Conservation (phyloP, 2,888 invertebrate species). For the Therioaphis trifolii region DNA sequence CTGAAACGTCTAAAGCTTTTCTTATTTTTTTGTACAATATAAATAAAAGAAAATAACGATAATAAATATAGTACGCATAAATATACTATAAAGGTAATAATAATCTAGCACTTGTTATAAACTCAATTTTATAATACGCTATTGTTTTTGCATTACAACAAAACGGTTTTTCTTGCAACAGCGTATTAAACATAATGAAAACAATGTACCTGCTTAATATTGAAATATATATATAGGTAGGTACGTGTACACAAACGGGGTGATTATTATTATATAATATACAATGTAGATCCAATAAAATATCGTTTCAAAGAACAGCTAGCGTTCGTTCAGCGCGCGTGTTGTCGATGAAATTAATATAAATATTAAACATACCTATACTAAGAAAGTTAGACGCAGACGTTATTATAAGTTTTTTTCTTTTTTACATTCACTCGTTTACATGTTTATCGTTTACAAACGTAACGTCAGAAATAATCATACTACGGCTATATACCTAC, state of each 20-base stretch:
- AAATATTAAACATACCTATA: background rate
- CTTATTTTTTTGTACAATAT: no score
- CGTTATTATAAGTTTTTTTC: no score
- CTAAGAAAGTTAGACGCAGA: background rate
- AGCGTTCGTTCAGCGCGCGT: background rate
- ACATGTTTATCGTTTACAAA: no score
- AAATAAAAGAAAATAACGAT: no score
- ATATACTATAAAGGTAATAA: background rate
- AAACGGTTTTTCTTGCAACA: constrained; percentile 16
- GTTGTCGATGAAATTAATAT: constrained; percentile 32
- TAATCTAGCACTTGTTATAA: background rate
- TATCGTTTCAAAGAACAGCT: background rate
- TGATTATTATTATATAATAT: no score
- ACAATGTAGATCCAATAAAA: constrained; percentile 46
- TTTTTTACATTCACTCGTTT: no score
- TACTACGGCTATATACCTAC: no score
- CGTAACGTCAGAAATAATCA: no score
- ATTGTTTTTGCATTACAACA: background rate
- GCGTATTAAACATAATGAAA: constrained; percentile 13
- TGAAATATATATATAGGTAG: no score
- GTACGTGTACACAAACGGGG: background rate
- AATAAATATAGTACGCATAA: no score
- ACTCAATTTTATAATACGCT: constrained; percentile 3
- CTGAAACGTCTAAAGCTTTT: no score
- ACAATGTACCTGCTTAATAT: no score